Evolutionary conservation across 2,888 invertebrate species (phyloP).

Genomic region (Phortica magna): DNA sequence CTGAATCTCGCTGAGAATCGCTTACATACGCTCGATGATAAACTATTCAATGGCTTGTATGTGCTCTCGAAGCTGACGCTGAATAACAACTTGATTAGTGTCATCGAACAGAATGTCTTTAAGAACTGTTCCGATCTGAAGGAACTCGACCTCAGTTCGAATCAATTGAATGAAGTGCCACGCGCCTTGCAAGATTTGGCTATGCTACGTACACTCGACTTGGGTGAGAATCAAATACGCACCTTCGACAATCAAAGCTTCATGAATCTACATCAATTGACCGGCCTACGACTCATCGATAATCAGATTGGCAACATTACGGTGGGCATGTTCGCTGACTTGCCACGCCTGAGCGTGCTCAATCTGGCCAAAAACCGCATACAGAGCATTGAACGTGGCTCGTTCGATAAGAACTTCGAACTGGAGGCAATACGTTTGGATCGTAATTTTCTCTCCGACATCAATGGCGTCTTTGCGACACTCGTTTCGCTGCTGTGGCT

Average conservation of each 20-base stretch:
- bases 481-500: slow-evolving; percentile 90
- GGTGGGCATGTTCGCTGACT: slow-evolving; percentile 91
- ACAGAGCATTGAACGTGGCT: slow-evolving; percentile 89
- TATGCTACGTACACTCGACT: slow-evolving; percentile 90
- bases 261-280: slow-evolving; percentile 90
- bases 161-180: slow-evolving; percentile 89
- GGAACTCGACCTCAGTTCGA: slow-evolving; percentile 93
- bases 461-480: slow-evolving; percentile 93
- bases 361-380: slow-evolving; percentile 95
- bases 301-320: slow-evolving; percentile 93
- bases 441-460: slow-evolving; percentile 91
- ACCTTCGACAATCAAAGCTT: slow-evolving; percentile 90
- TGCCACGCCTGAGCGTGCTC: slow-evolving; percentile 90
- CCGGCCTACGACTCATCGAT: slow-evolving; percentile 91
- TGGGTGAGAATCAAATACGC: slow-evolving; percentile 94
- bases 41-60: slow-evolving; percentile 90
- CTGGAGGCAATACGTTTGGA: slow-evolving; percentile 93
- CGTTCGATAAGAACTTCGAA: slow-evolving; percentile 89
- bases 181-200: slow-evolving; percentile 89
- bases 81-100: slow-evolving; percentile 90
- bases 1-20: slow-evolving; percentile 93
- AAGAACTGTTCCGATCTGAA: slow-evolving; percentile 93
- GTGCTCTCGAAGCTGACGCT: slow-evolving; percentile 90
- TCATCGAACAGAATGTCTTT: slow-evolving; percentile 88
- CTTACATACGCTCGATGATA: slow-evolving; percentile 88